These are phyloP conservation scores for Cartodere bifasciata DNA, from an alignment of 2,888 invertebrate genomes.

Conservation along the genomic window DNA sequence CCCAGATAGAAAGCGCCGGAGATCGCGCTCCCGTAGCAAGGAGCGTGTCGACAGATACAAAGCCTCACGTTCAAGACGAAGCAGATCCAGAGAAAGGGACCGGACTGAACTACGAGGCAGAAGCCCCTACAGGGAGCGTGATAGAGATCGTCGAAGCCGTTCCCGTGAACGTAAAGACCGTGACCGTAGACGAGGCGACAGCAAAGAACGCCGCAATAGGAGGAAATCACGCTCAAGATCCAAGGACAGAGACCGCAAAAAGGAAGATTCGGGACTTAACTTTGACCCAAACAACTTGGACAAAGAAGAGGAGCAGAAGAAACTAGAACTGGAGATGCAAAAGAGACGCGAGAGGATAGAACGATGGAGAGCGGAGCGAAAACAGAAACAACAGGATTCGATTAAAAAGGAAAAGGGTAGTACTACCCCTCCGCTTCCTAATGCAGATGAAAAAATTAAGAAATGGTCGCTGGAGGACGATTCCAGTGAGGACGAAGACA, in stretches of 20 bases:
- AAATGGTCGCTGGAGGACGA: constrained; percentile 96
- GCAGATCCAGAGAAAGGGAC: constrained; percentile 49
- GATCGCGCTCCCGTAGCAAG: constrained; percentile 20
- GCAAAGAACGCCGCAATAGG: constrained; percentile 45
- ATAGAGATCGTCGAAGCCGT: constrained; percentile 23
- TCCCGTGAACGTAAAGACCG: constrained; percentile 26
- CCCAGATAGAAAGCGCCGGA: constrained; percentile 27
- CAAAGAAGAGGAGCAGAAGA: constrained; percentile 82
- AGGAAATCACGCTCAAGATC: constrained; percentile 31
- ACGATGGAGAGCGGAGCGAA: constrained; percentile 88
- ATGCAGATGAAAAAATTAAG: constrained; percentile 47
- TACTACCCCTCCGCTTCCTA: constrained; percentile 28
- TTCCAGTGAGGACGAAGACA: constrained; percentile 81
- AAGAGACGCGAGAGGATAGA: constrained; percentile 91
- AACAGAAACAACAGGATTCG: constrained; percentile 72
- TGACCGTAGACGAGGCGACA: constrained; percentile 39
- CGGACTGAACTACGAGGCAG: too few species aligned
- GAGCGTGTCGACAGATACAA: constrained; percentile 39
- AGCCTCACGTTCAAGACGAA: constrained; percentile 48
- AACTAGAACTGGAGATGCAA: constrained; percentile 89
- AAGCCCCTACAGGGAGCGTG: constrained; percentile 16
- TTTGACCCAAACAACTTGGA: constrained; percentile 65
- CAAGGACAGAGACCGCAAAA: constrained; percentile 35
- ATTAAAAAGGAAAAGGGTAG: constrained; percentile 66
- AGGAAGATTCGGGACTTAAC: constrained; percentile 44